Evolutionary conservation across 2,888 invertebrate genomes (phyloP), one percentile per base, ranked within the genome.

Genomic region (Taenaris catops): DNA sequence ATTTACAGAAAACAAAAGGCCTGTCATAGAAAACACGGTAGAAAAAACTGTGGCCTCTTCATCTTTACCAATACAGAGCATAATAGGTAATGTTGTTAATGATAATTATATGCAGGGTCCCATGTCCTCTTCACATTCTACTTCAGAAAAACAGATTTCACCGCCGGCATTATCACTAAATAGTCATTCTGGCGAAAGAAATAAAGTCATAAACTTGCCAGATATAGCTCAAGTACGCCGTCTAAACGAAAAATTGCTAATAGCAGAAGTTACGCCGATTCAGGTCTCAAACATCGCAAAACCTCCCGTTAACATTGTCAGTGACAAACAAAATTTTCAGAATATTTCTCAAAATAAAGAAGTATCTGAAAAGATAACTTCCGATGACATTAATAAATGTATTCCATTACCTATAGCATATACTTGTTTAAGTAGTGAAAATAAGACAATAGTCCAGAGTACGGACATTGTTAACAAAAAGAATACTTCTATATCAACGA

Each of bases 221-320:
- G 64, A 79, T 44, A 70, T 73, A 41, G 53, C 63, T 1, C 56
- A 73, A 46, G 63, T 78, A 19, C 63, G 75, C 8, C 59, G 62
- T 6, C 59, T 69, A 6, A 80, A 83, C 41, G 68, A 79, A 51
- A 56, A 58, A n/a, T 51, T 83, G 26, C 53, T 71, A 1, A 72
- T 69, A 8, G 79, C 74, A 1, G 72, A 79, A 60, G 69, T 81
- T 0, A 58, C 69, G 3, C 80, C 83, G 1, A 63, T 78, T 20
- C 58, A 55, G 42, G 28, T 56, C 3, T 42, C 48, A 20, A 45
- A 40, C 10, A 43, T 14, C 10, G 28, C 18, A 31, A 38, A 20
- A 20, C 44, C 41, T 7, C 39, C 50, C 1, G 46, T 50, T 8
- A 31, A 38, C 38, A 39, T 44, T 24, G 10, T 52, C 20, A 4